phyloP scores from a whole-genome alignment of 2,113 vertebrate species.

The Seriola dumerili region DNA sequence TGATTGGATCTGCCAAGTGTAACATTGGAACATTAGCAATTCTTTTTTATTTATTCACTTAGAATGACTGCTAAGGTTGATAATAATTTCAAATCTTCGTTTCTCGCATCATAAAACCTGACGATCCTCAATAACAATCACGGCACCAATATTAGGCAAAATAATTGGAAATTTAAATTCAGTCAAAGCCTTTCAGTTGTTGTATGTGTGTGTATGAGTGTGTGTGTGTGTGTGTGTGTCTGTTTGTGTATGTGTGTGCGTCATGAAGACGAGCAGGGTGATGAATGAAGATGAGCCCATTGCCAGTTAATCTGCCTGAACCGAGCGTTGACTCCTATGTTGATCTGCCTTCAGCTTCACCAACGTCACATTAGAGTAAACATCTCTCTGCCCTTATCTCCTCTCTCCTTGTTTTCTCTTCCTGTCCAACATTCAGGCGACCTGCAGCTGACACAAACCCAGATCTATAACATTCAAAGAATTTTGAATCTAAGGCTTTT shows the following conservation, averaged over 20 bases:
- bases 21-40: constrained; percentile 18
- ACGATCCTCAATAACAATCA: constrained; percentile 21
- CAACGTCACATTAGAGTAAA: constrained; percentile 40
- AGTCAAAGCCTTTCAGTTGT: background rate
- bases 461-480: background rate
- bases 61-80: background rate
- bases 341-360: constrained; percentile 42
- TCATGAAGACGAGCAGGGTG: constrained; percentile 21
- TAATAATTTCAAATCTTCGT: constrained; percentile 3
- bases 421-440: constrained; percentile 2
- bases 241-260: background rate
- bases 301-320: constrained; percentile 60
- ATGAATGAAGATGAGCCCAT: constrained; percentile 70
- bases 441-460: constrained; percentile 30
- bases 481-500: constrained; percentile 9
- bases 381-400: constrained; percentile 18
- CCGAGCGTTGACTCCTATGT: constrained; percentile 37
- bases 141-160: background rate
- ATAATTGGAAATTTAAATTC: constrained; percentile 36
- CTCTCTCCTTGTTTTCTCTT: background rate
- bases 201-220: background rate
- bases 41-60: constrained; percentile 9
- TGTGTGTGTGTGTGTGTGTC: background rate
- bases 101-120: constrained; percentile 3
- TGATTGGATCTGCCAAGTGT: constrained; percentile 41